A percentile compares a stretch with the other conserved stretches of the same genome.
Conservation (phyloP, 2,888 invertebrate genomes). For the Hypomecis atomaria region DNA sequence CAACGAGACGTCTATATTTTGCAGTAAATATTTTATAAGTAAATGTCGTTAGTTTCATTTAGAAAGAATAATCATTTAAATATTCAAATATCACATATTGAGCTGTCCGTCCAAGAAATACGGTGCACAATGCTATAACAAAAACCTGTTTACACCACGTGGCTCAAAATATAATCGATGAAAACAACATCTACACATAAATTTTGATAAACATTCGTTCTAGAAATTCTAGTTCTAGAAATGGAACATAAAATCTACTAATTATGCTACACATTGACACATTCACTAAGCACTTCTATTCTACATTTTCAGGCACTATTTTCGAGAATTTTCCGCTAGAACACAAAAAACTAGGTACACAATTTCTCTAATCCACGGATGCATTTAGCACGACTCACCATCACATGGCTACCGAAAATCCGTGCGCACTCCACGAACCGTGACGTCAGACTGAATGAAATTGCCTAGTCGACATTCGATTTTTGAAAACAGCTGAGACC, state of each 20-base stretch:
- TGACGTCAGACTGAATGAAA: slow-evolving; percentile 64
- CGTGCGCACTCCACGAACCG: slow-evolving; percentile 64
- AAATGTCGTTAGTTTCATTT: not conserved
- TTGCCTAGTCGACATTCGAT: slow-evolving; percentile 64
- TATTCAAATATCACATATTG: slow-evolving; percentile 35
- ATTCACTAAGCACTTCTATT: slow-evolving; percentile 8
- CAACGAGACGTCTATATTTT: no score
- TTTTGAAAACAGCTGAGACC: slow-evolving; percentile 76
- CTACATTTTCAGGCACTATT: slow-evolving; percentile 50
- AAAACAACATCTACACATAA: slow-evolving; percentile 29
- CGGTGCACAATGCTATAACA: slow-evolving; percentile 46
- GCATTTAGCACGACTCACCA: slow-evolving; percentile 70
- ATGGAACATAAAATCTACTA: slow-evolving; percentile 1
- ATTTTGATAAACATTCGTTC: not conserved
- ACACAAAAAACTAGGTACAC: slow-evolving; percentile 55
- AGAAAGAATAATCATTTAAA: not conserved
- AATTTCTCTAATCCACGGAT: slow-evolving; percentile 55
- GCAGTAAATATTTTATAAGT: no score
- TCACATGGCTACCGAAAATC: slow-evolving; percentile 66
- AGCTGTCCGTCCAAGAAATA: slow-evolving; percentile 50
- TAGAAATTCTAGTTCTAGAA: not conserved
- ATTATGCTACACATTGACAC: slow-evolving; percentile 8
- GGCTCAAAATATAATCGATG: slow-evolving; percentile 48
- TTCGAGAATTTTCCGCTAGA: slow-evolving; percentile 45
- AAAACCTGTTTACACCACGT: slow-evolving; percentile 40